Evolutionary conservation across 2,113 vertebrate species (phyloP), one percentile per base, ranked within the genome.

Genomic region (Limanda limanda): DNA sequence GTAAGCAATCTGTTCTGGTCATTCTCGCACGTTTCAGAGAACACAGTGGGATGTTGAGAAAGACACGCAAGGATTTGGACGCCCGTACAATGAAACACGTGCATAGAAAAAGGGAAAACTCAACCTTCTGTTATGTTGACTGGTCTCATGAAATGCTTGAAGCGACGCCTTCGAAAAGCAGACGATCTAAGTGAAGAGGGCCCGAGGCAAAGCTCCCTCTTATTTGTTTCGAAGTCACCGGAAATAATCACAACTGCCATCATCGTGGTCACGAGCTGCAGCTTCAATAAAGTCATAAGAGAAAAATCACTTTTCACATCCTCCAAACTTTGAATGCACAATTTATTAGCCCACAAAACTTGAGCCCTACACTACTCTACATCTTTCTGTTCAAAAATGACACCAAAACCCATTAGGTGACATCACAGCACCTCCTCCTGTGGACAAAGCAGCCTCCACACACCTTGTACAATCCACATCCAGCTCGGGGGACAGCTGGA

Each of bases 21-120:
- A 14, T 25, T 72, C 21, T 83, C 35, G 58, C 59, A 24, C 15
- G 17, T 31, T 45, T 15, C 7, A 64, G 56, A 78, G 58, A 64
- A 35, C 40, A 63, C 3, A 1, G 57, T 75, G 72, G 57, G 66
- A 77, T 71, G 75, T 59, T 42, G 25, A 82, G 77, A 70, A 20
- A 52, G 59, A 58, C 68, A 42, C 12, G 40, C 11, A 13, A 42
- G 11, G 40, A 42, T 42, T 17, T 17, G 59, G 64, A 48, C 37
- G 20, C n/a, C 69, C 12, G 25, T 12, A 66, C 6, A 45, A 63
- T 47, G 7, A 71, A 69, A 77, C 1, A 0, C 77, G 18, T 83
- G 81, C 65, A 82, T 81, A 83, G 77, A 81, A 74, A 75, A 65
- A 48, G 12, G 37, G 15, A 35, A 79, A 75, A 45, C 10, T 51